phyloP scores from a whole-genome alignment of 2,888 invertebrate species.

The Hofmannophila pseudospretella region DNA sequence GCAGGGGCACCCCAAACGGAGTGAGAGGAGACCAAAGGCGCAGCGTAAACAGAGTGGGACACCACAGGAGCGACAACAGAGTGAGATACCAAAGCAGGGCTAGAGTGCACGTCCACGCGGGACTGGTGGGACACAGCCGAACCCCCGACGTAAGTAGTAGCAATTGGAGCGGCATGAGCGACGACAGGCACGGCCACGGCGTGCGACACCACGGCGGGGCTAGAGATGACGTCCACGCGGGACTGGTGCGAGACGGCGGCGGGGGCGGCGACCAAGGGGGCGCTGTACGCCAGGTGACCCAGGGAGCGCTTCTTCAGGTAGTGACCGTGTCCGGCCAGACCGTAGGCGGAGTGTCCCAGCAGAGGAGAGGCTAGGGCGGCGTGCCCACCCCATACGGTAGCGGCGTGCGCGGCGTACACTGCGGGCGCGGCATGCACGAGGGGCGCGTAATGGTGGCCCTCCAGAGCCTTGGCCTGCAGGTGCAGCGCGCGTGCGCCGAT shows the following conservation, averaged over 20 bases:
- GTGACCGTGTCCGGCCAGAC: conserved; percentile 37
- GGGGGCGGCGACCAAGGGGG: conserved; percentile 25
- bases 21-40: conserved; percentile 7
- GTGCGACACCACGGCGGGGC: conserved; percentile 35
- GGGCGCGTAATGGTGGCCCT: background rate
- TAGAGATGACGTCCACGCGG: conserved; percentile 47
- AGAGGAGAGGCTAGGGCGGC: conserved; percentile 21
- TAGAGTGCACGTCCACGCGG: conserved; percentile 52
- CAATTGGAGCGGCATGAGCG: conserved; percentile 25
- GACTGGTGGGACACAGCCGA: conserved; percentile 73
- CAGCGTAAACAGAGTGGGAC: conserved; percentile 26
- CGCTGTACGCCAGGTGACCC: conserved; percentile 20
- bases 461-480: conserved; percentile 28
- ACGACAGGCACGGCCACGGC: conserved; percentile 16
- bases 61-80: conserved; percentile 30
- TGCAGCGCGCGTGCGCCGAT: conserved; percentile 67
- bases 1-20: conserved; percentile 5
- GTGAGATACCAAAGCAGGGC: conserved; percentile 37
- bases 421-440: conserved; percentile 18
- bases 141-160: conserved; percentile 42
- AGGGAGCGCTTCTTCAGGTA: conserved; percentile 39
- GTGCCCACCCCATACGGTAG: conserved; percentile 24
- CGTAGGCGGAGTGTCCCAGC: conserved; percentile 23
- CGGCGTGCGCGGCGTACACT: conserved; percentile 22
- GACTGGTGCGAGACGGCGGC: conserved; percentile 48